Base-by-base conservation (phyloP, 2,113 vertebrate genomes). In the Ailuropoda melanoleuca region DNA sequence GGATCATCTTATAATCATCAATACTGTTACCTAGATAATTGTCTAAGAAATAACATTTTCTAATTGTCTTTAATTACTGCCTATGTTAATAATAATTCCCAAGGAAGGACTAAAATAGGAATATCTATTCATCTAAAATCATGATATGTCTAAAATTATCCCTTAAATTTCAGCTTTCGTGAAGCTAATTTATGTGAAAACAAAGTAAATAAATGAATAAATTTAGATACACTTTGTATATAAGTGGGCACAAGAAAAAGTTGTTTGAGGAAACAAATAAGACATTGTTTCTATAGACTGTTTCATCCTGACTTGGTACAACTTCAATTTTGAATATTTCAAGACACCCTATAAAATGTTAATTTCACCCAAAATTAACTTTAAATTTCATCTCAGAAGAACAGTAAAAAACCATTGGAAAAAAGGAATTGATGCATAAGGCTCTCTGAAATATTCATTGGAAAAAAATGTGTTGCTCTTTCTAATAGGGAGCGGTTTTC, bases 391-490 rank as follows among this genome's bases (percentile, higher is more conserved):
- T 74, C 21, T 95, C 15, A 68, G 48, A 86, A 96, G 48, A 88
- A 39, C 5, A 80, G 24, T 55, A 19, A 64, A 95, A 87, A 48
- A 13, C 21, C 19, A 90, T 34, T 92, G 48, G n/a, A 72, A 46
- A 92, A 83, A 93, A 89, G 13, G 1, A 95, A 80, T 80, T 87
- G 60, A 68, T 95, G 50, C 21, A 90, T 77, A 90, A 90, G 7
- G 4, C 1, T 87, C 34, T 78, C 23, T 94, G 31, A 96, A 97
- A 94, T 90, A 93, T n/a, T 89, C 15, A 93, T 84, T 94, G 78
- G 26, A 58, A 53, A 83, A 53, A 90, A 88, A 50, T 83, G 17
- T 43, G 46, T 74, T 97, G 78, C 10, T 75, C 9, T 97, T 91
- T 88, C 15, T 46, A 75, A 72, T 48, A 75, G n/a, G 4, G n/a